Base-by-base conservation (phyloP, 2,888 invertebrate genomes). In the Trissolcus japonicus region DNA sequence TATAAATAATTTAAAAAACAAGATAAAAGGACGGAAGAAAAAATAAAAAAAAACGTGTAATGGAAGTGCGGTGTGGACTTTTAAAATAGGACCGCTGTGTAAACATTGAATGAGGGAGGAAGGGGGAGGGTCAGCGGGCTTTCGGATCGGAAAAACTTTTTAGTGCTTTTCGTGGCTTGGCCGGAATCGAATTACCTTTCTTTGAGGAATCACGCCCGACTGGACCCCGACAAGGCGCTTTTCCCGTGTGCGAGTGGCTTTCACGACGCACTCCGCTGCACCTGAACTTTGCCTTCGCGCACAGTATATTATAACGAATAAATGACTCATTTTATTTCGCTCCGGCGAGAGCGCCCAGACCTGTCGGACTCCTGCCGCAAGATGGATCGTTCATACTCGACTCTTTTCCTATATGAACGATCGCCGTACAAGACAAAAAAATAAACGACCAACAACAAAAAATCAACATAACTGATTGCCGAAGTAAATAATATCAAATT, bases 61-160 rank as follows among this genome's bases (percentile, higher is more conserved):
- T 35, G 11, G 35, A 35, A 9, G 35, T 35, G 35, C 35, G 35
- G 35, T 35, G 35, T 35, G 46, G 16, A 46, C 16, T 46, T n/a
- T n/a, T 46, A 14, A 46, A 46, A 46, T 6, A 46, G 46, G 14
- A 46, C 51, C 11, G 14, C 16, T 51, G 16, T 51, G 19, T 16
- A 51, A 17, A 51, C 11, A n/a, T n/a, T n/a, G n/a, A n/a, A n/a
- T n/a, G n/a, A 51, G 29, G 6, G 13, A 17, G 43, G 17, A 53
- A 46, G 46, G 40, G 35, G 25, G 51, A 19, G 40, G 55, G 53
- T 46, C 55, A 48, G 35, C 48, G 51, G 65, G 69, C 55, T 79
- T 78, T 78, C 76, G 76, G 66, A 75, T 76, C 69, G 76, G 78
- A 76, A 80, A 80, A 80, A 80, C 80, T 80, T 80, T 80, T 78